These are phyloP conservation scores for Allolobophora icterica DNA, from an alignment of 2,888 invertebrate genomes.

Conservation along the genomic window DNA sequence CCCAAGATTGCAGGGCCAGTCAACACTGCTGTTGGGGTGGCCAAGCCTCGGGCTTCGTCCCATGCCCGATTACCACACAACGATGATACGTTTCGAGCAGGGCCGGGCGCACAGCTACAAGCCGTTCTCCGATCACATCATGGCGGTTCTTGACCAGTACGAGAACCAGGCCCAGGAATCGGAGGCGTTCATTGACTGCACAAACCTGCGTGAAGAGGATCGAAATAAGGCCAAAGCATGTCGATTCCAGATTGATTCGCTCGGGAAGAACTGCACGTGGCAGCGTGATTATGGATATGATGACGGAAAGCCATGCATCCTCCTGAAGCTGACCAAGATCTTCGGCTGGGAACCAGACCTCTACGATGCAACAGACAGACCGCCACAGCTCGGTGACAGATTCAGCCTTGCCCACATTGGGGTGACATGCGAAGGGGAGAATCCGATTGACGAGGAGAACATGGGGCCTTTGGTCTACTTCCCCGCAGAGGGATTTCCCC, in stretches of 20 bases:
- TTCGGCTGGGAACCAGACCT: conserved; percentile 84
- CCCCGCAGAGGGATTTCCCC: conserved; percentile 71
- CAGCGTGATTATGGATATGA: conserved; percentile 85
- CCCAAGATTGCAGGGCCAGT: conserved; percentile 31
- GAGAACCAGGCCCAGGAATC: conserved; percentile 52
- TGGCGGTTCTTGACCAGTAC: conserved; percentile 71
- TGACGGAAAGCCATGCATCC: conserved; percentile 86
- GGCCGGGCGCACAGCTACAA: conserved; percentile 57
- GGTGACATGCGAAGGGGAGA: conserved; percentile 90
- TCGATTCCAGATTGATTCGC: conserved; percentile 77
- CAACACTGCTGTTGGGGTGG: conserved; percentile 42
- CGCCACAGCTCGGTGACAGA: conserved; percentile 59
- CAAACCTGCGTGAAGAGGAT: conserved; percentile 37
- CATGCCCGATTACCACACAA: conserved; percentile 92
- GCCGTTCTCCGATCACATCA: conserved; percentile 58
- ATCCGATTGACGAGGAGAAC: conserved; percentile 73
- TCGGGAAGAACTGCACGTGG: conserved; percentile 75
- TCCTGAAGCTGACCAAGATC: conserved; percentile 95
- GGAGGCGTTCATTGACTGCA: conserved; percentile 49
- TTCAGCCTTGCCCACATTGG: conserved; percentile 72
- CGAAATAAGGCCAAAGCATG: conserved; percentile 71
- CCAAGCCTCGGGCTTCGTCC: conserved; percentile 86
- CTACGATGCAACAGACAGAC: conserved; percentile 68
- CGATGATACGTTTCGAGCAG: conserved; percentile 88
- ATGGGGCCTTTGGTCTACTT: conserved; percentile 85